phyloP scores from a whole-genome alignment of 2,113 vertebrate species.

The Pterocles orientalis region DNA sequence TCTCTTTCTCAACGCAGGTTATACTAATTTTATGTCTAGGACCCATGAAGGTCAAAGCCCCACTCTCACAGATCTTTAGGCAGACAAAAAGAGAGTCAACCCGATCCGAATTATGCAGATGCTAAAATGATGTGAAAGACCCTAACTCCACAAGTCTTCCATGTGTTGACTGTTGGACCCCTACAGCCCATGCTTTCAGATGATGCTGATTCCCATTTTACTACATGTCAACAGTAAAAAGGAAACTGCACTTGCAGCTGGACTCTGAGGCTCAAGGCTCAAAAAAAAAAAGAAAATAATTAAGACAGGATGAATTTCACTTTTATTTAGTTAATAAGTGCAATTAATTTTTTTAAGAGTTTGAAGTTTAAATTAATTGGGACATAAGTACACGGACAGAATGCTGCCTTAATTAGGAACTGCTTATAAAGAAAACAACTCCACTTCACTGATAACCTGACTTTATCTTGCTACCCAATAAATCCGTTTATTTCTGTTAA shows the following conservation, averaged over 20 bases:
- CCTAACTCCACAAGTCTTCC: too few species aligned
- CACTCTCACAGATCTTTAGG: background rate
- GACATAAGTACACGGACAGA: background rate
- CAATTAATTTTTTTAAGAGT: background rate
- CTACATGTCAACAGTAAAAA: background rate
- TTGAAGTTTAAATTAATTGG: background rate
- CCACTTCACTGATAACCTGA: background rate
- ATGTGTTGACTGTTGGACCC: too few species aligned
- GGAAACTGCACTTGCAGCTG: background rate
- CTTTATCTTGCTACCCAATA: background rate
- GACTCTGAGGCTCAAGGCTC: background rate
- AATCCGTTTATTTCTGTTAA: background rate
- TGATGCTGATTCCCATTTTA: background rate
- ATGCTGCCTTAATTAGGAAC: background rate
- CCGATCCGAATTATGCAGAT: background rate
- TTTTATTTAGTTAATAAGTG: background rate
- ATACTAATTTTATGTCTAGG: background rate
- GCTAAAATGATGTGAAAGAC: background rate
- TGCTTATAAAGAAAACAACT: background rate
- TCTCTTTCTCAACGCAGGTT: background rate
- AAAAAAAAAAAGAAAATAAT: background rate
- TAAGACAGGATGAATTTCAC: background rate
- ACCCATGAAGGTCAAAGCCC: background rate
- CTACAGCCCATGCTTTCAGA: background rate
- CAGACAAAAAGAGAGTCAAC: background rate